Percentiles rank a stretch among this genome's conserved stretches.
These are phyloP conservation scores for Danionella cerebrum DNA, from an alignment of 2,113 vertebrate genomes.

Conservation along the genomic window DNA sequence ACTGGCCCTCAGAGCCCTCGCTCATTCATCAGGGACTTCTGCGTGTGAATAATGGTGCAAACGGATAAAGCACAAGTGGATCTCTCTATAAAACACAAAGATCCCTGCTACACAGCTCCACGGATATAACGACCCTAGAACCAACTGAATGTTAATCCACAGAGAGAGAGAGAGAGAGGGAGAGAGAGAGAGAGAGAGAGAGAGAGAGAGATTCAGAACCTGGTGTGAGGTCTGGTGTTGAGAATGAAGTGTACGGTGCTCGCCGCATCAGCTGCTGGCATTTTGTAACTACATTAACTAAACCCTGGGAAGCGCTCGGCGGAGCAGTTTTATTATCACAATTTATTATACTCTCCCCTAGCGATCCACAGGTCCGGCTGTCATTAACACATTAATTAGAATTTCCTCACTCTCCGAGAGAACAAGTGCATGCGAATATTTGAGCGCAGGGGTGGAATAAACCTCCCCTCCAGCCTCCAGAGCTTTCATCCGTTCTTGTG, in stretches of 20 bases:
- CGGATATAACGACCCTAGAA: slow-evolving; percentile 44
- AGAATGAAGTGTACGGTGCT: slow-evolving; percentile 68
- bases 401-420: slow-evolving; percentile 54
- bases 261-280: slow-evolving; percentile 69
- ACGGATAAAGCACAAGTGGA: background rate
- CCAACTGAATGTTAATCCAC: slow-evolving; percentile 1
- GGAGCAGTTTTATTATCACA: slow-evolving; percentile 81
- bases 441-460: slow-evolving; percentile 20
- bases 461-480: slow-evolving; percentile 7
- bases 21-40: slow-evolving; percentile 53
- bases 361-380: slow-evolving; percentile 75
- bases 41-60: background rate
- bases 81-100: background rate
- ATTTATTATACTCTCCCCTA: slow-evolving; percentile 77
- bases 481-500: too few species aligned
- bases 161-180: background rate
- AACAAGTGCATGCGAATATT: slow-evolving; percentile 8
- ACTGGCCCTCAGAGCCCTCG: slow-evolving; percentile 41
- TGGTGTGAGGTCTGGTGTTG: slow-evolving; percentile 63
- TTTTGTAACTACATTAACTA: slow-evolving; percentile 81
- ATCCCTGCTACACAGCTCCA: background rate
- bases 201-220: slow-evolving; percentile 33
- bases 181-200: background rate
- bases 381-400: slow-evolving; percentile 84
- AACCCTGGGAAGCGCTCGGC: slow-evolving; percentile 75